Evolutionary conservation across 2,888 invertebrate genomes (phyloP).

Genomic region (Phymatocera aterrima): DNA sequence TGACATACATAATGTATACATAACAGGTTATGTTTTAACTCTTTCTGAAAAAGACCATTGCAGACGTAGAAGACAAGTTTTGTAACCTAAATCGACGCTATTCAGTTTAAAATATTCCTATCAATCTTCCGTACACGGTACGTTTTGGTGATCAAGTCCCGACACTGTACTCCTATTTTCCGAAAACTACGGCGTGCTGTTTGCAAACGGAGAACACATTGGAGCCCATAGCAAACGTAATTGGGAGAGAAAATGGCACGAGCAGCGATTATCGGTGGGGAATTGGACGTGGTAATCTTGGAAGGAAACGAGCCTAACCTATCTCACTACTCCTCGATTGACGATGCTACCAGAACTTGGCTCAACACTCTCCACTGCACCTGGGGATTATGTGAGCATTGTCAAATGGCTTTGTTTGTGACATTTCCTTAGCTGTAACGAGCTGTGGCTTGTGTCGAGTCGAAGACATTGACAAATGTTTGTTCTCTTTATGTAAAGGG

Average conservation of each 20-base stretch:
- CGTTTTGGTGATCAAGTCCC: background rate
- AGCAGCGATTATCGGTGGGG: background rate
- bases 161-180: background rate
- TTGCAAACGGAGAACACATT: background rate
- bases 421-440: background rate
- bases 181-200: background rate
- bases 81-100: background rate
- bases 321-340: conserved; percentile 60
- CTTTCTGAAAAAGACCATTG: background rate
- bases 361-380: conserved; percentile 63
- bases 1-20: background rate
- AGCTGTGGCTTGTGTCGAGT: background rate
- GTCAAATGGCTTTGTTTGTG: background rate
- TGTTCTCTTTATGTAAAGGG: conserved; percentile 66
- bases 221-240: background rate
- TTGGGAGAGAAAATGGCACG: conserved; percentile 13
- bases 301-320: conserved; percentile 52
- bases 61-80: background rate
- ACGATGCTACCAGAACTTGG: conserved; percentile 66
- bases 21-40: background rate
- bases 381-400: conserved; percentile 67
- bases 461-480: background rate
- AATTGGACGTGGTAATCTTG: background rate
- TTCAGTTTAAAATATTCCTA: background rate
- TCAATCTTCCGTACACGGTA: background rate